phyloP scores from a whole-genome alignment of 2,113 vertebrate genomes.

The Castor canadensis region DNA sequence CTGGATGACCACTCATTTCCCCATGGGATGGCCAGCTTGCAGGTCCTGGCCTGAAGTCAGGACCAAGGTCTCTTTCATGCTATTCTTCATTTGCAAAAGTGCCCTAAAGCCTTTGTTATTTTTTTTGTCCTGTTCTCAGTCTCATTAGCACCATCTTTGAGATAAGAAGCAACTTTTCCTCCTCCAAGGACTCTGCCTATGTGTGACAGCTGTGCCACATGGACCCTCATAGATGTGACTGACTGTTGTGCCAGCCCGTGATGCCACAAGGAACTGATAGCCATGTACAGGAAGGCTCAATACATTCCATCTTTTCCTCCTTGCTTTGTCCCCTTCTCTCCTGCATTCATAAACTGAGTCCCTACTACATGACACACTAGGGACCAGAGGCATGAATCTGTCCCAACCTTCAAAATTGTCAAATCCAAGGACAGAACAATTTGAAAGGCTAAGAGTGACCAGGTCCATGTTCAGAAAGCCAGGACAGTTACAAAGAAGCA shows the following conservation, averaged over 20 bases:
- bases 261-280: fast-evolving
- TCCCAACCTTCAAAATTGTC: not conserved
- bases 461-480: not conserved
- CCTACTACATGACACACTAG: not conserved
- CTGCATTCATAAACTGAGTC: not conserved
- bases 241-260: fast-evolving
- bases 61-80: fast-evolving
- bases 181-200: not conserved
- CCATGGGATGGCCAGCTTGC: not conserved
- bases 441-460: not conserved
- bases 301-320: no score
- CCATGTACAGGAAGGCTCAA: fast-evolving
- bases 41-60: not conserved
- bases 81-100: not conserved
- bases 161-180: not conserved
- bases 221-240: no score
- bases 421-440: not conserved
- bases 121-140: not conserved
- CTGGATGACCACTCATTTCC: fast-evolving
- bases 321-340: not conserved
- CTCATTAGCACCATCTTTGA: not conserved
- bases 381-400: not conserved
- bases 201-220: fast-evolving
- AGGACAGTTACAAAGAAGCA: not conserved
- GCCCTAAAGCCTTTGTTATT: not conserved